Evolutionary conservation across 2,888 invertebrate genomes (phyloP).

Genomic region (Hoplodrina blanda): DNA sequence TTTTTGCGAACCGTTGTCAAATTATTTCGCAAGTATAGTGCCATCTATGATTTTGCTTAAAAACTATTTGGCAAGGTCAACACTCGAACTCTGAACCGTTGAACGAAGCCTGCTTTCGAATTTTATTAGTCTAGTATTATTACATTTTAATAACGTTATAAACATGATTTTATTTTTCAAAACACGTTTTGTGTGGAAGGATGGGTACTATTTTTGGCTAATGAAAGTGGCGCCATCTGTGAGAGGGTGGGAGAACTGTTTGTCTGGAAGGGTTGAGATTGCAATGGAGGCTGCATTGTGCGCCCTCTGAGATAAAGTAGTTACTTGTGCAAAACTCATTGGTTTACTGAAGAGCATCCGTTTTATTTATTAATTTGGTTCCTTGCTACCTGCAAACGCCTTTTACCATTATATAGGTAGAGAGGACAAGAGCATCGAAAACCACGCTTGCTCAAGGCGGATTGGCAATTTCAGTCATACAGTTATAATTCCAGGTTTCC

Average conservation of each 20-base stretch:
- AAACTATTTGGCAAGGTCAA: conserved; percentile 66
- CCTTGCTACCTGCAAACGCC: background rate
- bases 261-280: conserved; percentile 65
- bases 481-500: too few relatives aligned
- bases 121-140: background rate
- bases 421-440: too few relatives aligned
- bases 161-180: background rate
- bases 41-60: conserved; percentile 72
- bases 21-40: conserved; percentile 62
- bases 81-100: conserved; percentile 27
- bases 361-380: background rate
- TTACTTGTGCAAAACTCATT: conserved; percentile 28
- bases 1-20: conserved; percentile 18
- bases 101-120: conserved; percentile 1
- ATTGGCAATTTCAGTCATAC: too few relatives aligned
- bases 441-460: too few relatives aligned
- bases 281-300: conserved; percentile 73
- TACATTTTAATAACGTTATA: background rate
- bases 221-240: conserved; percentile 78
- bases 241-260: conserved; percentile 73
- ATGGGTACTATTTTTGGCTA: background rate
- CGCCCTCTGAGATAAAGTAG: conserved; percentile 60
- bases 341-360: background rate
- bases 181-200: background rate
- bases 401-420: too few relatives aligned